Percentiles rank a stretch among this genome's conserved stretches.
Conservation (phyloP, 1,140 invertebrate genomes). For the Rhagoletis zephyria region DNA sequence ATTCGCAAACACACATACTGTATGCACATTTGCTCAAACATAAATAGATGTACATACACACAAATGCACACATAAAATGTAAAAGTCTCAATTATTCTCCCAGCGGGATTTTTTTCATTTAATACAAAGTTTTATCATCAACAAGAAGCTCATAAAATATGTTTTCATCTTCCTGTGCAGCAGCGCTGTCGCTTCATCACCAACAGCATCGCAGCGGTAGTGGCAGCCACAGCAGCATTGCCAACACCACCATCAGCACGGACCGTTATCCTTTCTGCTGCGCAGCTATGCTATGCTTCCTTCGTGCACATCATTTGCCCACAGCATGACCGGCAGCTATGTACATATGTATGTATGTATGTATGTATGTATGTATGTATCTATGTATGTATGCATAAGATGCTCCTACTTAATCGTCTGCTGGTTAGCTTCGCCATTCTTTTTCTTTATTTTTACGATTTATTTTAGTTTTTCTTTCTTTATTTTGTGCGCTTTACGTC, state of each 20-base stretch:
- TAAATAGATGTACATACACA: background rate
- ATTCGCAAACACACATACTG: background rate
- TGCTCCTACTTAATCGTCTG: background rate
- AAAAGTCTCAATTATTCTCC: constrained; percentile 56
- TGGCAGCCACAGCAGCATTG: background rate
- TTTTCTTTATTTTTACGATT: background rate
- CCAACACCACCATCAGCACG: background rate
- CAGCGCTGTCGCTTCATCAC: constrained; percentile 12
- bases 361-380: background rate
- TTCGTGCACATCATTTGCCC: constrained; percentile 38
- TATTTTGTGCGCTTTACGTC: constrained; percentile 38
- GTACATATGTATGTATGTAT: too few relatives aligned
- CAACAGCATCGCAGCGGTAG: background rate
- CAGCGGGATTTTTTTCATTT: constrained; percentile 54
- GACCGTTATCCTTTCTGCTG: background rate
- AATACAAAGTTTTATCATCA: constrained; percentile 56
- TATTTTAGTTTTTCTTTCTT: background rate
- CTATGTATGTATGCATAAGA: too few relatives aligned
- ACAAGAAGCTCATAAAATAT: constrained; percentile 56
- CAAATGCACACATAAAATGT: constrained; percentile 53
- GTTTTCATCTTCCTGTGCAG: constrained; percentile 52
- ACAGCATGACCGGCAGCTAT: constrained; percentile 38
- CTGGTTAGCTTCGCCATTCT: background rate
- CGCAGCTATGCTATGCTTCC: background rate
- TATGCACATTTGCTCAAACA: background rate